Percentiles rank a stretch among this genome's conserved stretches.
These are phyloP conservation scores for Drosophila recens DNA, from an alignment of 2,888 invertebrate species.

Conservation along the genomic window DNA sequence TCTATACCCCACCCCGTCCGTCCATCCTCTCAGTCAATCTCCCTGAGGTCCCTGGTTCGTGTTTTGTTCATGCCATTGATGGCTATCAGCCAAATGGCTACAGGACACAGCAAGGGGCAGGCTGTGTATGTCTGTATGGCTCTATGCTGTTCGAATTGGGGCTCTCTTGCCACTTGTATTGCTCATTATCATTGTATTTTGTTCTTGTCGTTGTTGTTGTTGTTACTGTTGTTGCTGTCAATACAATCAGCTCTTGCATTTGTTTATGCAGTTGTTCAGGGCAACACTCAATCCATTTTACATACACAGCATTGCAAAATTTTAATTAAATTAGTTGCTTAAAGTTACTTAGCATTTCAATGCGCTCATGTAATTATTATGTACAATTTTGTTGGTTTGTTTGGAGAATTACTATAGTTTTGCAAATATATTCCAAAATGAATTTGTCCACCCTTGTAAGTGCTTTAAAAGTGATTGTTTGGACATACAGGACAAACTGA, in stretches of 20 bases:
- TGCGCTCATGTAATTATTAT: constrained; percentile 22
- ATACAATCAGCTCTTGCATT: constrained; percentile 67
- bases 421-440: not conserved
- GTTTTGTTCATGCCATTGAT: constrained; percentile 63
- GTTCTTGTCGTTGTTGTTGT: constrained; percentile 9
- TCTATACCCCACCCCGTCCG: constrained; percentile 1
- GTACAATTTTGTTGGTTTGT: constrained; percentile 6
- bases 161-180: constrained; percentile 41
- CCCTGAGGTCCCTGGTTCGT: constrained; percentile 40
- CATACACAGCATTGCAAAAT: constrained; percentile 23
- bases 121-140: not conserved
- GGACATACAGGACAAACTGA: not conserved
- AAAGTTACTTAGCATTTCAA: constrained; percentile 15
- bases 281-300: constrained; percentile 21
- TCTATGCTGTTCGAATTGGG: constrained; percentile 42
- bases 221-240: constrained; percentile 43
- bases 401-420: not conserved
- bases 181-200: constrained; percentile 60
- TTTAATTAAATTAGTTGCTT: constrained; percentile 39
- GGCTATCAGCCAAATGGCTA: constrained; percentile 70
- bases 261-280: constrained; percentile 63
- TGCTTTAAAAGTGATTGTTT: not conserved
- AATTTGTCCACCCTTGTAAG: not conserved
- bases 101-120: constrained; percentile 39
- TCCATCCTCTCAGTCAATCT: constrained; percentile 25